Evolutionary conservation across 2,113 vertebrate species (phyloP).

Genomic region (Litocranius walleri): DNA sequence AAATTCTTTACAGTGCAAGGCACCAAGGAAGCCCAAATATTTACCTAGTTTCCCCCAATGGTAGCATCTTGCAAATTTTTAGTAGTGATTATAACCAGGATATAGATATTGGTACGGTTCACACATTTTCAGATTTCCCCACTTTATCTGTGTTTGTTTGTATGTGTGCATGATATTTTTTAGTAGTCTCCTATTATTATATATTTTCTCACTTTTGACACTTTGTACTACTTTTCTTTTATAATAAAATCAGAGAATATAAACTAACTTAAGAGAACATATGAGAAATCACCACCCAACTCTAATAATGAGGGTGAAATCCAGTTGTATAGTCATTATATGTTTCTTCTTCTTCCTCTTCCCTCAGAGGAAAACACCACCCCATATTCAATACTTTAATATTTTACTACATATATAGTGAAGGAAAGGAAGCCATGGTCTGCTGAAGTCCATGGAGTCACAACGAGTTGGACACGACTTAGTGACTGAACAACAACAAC

Average conservation of each 20-base stretch:
- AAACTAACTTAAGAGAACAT: not conserved
- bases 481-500: not conserved
- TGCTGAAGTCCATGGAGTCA: not conserved
- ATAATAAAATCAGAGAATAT: not conserved
- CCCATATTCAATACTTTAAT: not conserved
- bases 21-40: not conserved
- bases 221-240: not conserved
- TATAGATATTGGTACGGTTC: not conserved
- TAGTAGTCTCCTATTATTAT: not conserved
- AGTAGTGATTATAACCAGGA: not conserved
- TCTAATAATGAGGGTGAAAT: not conserved
- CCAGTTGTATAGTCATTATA: not conserved
- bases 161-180: not conserved
- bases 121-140: not conserved
- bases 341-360: not conserved
- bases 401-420: not conserved
- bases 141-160: not conserved
- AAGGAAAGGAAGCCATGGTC: not conserved
- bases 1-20: not conserved
- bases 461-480: fast-evolving
- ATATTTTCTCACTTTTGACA: not conserved
- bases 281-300: not conserved
- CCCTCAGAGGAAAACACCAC: not conserved
- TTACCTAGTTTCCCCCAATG: not conserved
- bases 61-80: not conserved